A percentile compares a stretch with the other conserved stretches of the same genome.
phyloP scores from a whole-genome alignment of 2,797 vertebrate genomes.

The Sebastes dallii region DNA sequence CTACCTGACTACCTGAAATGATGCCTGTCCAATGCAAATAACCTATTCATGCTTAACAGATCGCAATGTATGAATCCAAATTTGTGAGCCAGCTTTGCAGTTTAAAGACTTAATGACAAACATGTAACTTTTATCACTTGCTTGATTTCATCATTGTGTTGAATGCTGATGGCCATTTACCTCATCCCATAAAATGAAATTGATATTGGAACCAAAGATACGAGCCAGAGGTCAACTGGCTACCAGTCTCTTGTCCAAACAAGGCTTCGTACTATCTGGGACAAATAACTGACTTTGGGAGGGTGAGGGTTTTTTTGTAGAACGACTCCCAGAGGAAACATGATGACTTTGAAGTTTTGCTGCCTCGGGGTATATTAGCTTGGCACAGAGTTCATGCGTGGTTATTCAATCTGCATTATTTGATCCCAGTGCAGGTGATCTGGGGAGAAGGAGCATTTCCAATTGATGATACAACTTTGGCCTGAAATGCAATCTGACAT shows the following conservation, averaged over 20 bases:
- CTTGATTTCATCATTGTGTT: slow-evolving; percentile 1
- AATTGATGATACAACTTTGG: slow-evolving; percentile 28
- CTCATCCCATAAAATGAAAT: slow-evolving; percentile 5
- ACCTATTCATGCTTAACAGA: background rate
- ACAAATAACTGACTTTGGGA: slow-evolving; percentile 3
- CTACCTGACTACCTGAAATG: background rate
- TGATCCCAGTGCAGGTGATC: slow-evolving; percentile 10
- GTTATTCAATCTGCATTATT: slow-evolving; percentile 26
- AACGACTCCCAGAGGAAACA: slow-evolving; percentile 14
- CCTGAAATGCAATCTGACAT: background rate
- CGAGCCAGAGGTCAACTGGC: slow-evolving; percentile 20
- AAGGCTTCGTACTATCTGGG: slow-evolving; percentile 6
- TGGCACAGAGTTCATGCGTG: background rate
- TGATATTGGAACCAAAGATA: slow-evolving; percentile 20
- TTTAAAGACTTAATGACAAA: too few species aligned
- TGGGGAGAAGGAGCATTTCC: slow-evolving; percentile 3
- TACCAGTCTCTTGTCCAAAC: slow-evolving; percentile 14
- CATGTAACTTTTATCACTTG: background rate
- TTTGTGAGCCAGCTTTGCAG: too few species aligned
- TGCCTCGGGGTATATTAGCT: background rate
- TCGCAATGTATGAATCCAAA: background rate
- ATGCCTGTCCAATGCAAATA: background rate
- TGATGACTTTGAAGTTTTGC: background rate
- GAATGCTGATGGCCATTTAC: slow-evolving; percentile 15
- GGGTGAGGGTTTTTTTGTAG: background rate